A percentile compares a stretch with the other conserved stretches of the same genome.
Conservation (phyloP, 2,797 vertebrate species). For the Nyctalus aviator region DNA sequence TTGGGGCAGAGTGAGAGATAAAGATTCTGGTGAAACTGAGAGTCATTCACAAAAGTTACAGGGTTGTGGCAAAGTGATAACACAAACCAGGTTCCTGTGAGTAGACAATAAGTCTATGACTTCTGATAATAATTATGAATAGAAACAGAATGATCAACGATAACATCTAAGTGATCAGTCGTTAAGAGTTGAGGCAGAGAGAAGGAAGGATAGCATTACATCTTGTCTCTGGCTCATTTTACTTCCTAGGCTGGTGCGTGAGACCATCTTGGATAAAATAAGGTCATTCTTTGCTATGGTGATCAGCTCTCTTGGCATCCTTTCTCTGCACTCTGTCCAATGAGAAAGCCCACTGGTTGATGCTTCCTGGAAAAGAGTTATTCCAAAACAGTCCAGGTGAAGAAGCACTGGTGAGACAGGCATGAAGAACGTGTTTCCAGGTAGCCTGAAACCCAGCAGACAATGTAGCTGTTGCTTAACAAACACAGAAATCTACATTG, state of each 20-base stretch:
- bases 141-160: conserved; percentile 26
- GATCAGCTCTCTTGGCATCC: not conserved
- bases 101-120: not conserved
- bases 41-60: not conserved
- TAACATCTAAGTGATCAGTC: not conserved
- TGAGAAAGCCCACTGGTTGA: not conserved
- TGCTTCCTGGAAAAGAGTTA: conserved; percentile 34
- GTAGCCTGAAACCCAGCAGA: conserved; percentile 99
- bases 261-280: conserved; percentile 49
- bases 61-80: not conserved
- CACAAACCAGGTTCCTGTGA: not conserved
- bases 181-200: conserved; percentile 12
- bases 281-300: not conserved
- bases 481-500: conserved; percentile 99
- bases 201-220: conserved; percentile 25
- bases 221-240: not conserved
- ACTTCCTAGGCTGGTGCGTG: not conserved
- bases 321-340: conserved; percentile 10
- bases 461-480: conserved; percentile 99
- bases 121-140: conserved; percentile 22
- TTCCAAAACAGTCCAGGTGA: not conserved
- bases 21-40: not conserved
- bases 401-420: conserved; percentile 39
- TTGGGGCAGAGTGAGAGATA: not conserved
- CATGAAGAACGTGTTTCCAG: conserved; percentile 86